Base-by-base conservation (phyloP, 2,888 invertebrate genomes). In the Parnassius apollo region DNA sequence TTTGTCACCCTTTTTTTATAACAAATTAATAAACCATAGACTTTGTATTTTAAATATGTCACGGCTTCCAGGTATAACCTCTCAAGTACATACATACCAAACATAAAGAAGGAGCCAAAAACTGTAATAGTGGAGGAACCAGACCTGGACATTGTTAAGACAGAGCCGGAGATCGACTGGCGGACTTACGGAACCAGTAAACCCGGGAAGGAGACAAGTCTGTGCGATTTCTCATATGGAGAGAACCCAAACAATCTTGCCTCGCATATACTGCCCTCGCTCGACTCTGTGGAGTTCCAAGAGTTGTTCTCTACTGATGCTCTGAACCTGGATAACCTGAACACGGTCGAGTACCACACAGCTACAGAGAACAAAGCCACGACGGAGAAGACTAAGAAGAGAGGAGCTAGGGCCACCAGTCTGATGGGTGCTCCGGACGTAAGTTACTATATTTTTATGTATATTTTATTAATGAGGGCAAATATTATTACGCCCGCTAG, bases 141-240 rank as follows among this genome's bases (percentile, higher is more conserved):
- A 0, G 82, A 83, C 44, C 59, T 83, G 62, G 80, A 81, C 57
- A 62, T 82, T 52, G 76, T 85, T 1, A 87, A 89, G 68, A 81
- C 81, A 0, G 86, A 86, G 48, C 64, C 81, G 0, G 80, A 80
- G 42, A 76, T 83, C 0, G 81, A 83, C 51, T 90, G 88, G 88
- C 71, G 76, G 13, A 63, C 80, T 35, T 86, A 78, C 59, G 65
- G 73, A 2, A 58, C 75, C 0, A 75, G 73, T 11, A 81, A 80
- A 62, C 59, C 74, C 1, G 74, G 74, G 3, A 81, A 74, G 54
- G 83, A 82, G 60, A 79, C 80, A 0, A 85, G 86, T 59, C 65
- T 86, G 2, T 82, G 80, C 57, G 88, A 89, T 65, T 88, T 88
- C 65, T 83, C 85, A 0, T 89, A 83, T 59, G 84, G 84, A 1